A percentile compares a stretch with the other conserved stretches of the same genome.
Conservation (phyloP, 2,113 vertebrate species). For the Serilophus lunatus region DNA sequence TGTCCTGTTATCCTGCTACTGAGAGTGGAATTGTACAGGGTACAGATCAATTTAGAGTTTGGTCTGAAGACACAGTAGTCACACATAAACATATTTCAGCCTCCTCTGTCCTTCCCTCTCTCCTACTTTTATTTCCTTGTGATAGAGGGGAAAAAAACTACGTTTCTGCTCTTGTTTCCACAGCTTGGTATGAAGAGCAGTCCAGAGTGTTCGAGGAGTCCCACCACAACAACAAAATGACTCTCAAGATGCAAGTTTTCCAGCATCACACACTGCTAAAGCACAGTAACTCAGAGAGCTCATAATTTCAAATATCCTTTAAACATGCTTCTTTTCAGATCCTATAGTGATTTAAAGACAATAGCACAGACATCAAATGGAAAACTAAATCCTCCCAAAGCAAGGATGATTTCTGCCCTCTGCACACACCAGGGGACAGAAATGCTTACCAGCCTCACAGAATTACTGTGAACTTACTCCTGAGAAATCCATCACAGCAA, state of each 20-base stretch:
- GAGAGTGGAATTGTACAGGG: background rate
- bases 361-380: background rate
- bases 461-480: background rate
- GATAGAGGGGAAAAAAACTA: fast-evolving
- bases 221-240: background rate
- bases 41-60: fast-evolving
- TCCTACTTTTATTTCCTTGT: background rate
- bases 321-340: background rate
- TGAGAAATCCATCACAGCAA: background rate
- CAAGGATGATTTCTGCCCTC: background rate
- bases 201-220: background rate
- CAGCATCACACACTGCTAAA: background rate
- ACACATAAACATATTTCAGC: background rate
- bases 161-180: background rate
- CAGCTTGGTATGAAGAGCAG: background rate
- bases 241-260: background rate
- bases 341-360: background rate
- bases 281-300: background rate
- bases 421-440: background rate
- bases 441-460: background rate
- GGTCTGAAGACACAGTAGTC: background rate
- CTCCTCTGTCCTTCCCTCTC: background rate
- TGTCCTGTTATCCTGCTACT: background rate
- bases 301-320: background rate
- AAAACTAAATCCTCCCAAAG: background rate